phyloP scores from a whole-genome alignment of 1,140 invertebrate genomes.

The Phymorhynchus buccinoides region DNA sequence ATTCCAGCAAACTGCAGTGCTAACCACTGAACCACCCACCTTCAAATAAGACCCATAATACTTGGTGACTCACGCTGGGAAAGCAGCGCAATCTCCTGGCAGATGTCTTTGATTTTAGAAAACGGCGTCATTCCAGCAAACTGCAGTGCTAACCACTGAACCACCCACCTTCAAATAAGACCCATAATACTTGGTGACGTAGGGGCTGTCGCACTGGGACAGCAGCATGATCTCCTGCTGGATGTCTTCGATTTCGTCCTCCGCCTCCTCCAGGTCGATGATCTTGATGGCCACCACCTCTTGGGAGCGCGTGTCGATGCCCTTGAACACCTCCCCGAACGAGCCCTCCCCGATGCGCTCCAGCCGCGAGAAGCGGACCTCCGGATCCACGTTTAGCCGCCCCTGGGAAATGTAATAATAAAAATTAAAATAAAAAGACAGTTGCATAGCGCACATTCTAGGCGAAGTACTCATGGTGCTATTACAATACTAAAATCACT shows the following conservation, averaged over 20 bases:
- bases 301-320: slow-evolving; percentile 89
- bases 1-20: too few species aligned
- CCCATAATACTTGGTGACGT: slow-evolving; percentile 87
- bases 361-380: not conserved
- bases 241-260: slow-evolving; percentile 99
- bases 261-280: slow-evolving; percentile 94
- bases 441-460: too few species aligned
- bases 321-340: not conserved
- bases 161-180: slow-evolving; percentile 80
- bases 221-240: slow-evolving; percentile 99
- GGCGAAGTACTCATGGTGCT: too few species aligned
- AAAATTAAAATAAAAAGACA: too few species aligned
- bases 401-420: not conserved
- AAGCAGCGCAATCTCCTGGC: too few species aligned
- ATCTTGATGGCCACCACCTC: slow-evolving; percentile 97
- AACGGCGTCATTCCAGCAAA: too few species aligned
- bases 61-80: too few species aligned
- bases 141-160: too few species aligned
- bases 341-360: not conserved
- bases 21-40: too few species aligned
- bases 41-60: too few species aligned
- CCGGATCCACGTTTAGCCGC: slow-evolving; percentile 75
- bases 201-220: slow-evolving; percentile 97
- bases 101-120: too few species aligned
- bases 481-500: too few species aligned